phyloP scores from a whole-genome alignment of 1,140 invertebrate genomes.

The Rhagoletis pomonella region DNA sequence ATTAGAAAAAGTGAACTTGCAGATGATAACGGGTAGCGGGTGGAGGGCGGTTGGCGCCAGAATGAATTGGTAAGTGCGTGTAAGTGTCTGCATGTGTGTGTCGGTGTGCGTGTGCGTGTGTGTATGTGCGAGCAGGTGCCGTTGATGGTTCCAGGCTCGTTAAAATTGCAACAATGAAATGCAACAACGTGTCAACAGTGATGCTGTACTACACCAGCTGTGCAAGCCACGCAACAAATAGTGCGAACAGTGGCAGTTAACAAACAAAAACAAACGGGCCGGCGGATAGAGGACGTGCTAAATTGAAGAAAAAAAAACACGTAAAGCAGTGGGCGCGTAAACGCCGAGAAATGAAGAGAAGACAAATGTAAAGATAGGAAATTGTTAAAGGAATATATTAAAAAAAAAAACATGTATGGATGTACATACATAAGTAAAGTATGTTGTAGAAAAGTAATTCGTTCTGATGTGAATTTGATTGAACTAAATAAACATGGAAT shows the following conservation, averaged over 20 bases:
- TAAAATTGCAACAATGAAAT: constrained; percentile 50
- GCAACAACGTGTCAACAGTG: constrained; percentile 18
- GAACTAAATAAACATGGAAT: too few species aligned
- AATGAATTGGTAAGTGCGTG: neutral
- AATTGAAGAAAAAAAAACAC: too few species aligned
- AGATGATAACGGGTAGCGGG: neutral
- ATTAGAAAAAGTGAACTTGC: neutral
- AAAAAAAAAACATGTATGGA: too few species aligned
- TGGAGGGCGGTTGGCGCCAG: neutral
- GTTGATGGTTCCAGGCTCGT: constrained; percentile 31
- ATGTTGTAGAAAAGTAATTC: too few species aligned
- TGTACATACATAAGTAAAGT: too few species aligned
- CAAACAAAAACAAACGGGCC: neutral
- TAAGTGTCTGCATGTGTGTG: neutral
- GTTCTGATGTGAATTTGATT: too few species aligned
- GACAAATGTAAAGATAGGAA: too few species aligned
- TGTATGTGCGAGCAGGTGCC: neutral
- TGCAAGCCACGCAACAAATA: neutral
- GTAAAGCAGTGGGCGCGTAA: too few species aligned
- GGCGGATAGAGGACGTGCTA: too few species aligned
- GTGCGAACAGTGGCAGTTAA: neutral
- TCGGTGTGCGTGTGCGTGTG: neutral
- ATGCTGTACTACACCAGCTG: neutral
- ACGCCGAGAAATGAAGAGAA: too few species aligned
- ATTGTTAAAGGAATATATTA: too few species aligned